Evolutionary conservation across 92 coral and sea anemone genomes (phyloP).

Genomic region (Pocillopora meandrina): DNA sequence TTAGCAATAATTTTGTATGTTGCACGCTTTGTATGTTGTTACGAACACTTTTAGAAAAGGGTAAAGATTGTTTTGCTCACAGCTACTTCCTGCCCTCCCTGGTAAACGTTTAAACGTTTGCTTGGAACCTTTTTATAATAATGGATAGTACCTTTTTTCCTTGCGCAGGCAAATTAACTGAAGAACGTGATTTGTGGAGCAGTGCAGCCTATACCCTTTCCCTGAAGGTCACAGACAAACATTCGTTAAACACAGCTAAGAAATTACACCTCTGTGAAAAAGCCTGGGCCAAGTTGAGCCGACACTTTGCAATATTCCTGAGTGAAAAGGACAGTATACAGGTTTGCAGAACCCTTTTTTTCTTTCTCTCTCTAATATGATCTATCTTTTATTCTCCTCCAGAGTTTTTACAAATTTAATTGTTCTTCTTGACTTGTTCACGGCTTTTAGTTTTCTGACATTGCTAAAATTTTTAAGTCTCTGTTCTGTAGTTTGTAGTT

Average conservation of each 20-base stretch:
- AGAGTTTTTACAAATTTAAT: background rate
- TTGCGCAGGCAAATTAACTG: slow-evolving; percentile 74
- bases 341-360: slow-evolving; percentile 51
- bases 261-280: slow-evolving; percentile 91
- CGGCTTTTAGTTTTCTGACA: no score
- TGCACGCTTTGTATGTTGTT: no score
- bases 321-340: slow-evolving; percentile 94
- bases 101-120: background rate
- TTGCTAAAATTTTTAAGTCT: no score
- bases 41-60: no score
- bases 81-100: background rate
- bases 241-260: slow-evolving; percentile 91
- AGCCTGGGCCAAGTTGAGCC: slow-evolving; percentile 97
- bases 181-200: slow-evolving; percentile 97
- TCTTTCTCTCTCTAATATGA: background rate
- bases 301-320: slow-evolving; percentile 88
- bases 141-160: background rate
- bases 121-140: background rate
- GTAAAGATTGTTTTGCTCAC: background rate
- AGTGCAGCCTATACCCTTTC: slow-evolving; percentile 96
- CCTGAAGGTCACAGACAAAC: slow-evolving; percentile 90
- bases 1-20: background rate
- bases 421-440: no score
- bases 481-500: no score
- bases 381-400: background rate